A percentile compares a stretch with the other conserved stretches of the same genome.
These are phyloP conservation scores for Heliconius charithonia DNA, from an alignment of 2,888 invertebrate genomes.

Conservation along the genomic window DNA sequence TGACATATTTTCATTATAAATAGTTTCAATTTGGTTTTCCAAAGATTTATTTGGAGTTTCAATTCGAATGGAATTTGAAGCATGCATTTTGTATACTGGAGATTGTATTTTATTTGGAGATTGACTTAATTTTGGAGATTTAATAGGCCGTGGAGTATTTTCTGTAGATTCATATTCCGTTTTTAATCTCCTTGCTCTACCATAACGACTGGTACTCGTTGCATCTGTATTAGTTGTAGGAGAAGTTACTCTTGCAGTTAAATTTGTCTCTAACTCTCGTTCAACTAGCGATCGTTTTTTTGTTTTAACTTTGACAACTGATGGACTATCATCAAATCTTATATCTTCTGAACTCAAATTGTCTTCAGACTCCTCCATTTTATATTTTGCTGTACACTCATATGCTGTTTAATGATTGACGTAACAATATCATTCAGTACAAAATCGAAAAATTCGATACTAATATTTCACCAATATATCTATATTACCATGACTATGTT, in stretches of 20 bases:
- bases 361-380: slow-evolving; percentile 74
- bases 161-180: slow-evolving; percentile 70
- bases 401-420: slow-evolving; percentile 52
- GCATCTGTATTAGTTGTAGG: slow-evolving; percentile 61
- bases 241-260: slow-evolving; percentile 72
- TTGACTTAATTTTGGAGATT: slow-evolving; percentile 59
- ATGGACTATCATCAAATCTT: slow-evolving; percentile 53
- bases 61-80: slow-evolving; percentile 65
- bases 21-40: slow-evolving; percentile 69
- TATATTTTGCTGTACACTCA: slow-evolving; percentile 46
- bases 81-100: slow-evolving; percentile 72
- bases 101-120: slow-evolving; percentile 61
- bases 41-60: slow-evolving; percentile 62
- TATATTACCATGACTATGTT: slow-evolving; percentile 48
- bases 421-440: slow-evolving; percentile 55
- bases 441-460: slow-evolving; percentile 48
- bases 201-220: slow-evolving; percentile 83
- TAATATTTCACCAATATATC: slow-evolving; percentile 50
- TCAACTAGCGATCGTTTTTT: slow-evolving; percentile 75
- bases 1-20: slow-evolving; percentile 70
- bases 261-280: slow-evolving; percentile 73
- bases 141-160: slow-evolving; percentile 54
- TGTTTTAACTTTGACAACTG: slow-evolving; percentile 61
- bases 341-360: slow-evolving; percentile 65
- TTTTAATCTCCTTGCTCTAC: slow-evolving; percentile 83